Evolutionary conservation across 2,888 invertebrate species (phyloP).

Genomic region (Resseliella maxima): DNA sequence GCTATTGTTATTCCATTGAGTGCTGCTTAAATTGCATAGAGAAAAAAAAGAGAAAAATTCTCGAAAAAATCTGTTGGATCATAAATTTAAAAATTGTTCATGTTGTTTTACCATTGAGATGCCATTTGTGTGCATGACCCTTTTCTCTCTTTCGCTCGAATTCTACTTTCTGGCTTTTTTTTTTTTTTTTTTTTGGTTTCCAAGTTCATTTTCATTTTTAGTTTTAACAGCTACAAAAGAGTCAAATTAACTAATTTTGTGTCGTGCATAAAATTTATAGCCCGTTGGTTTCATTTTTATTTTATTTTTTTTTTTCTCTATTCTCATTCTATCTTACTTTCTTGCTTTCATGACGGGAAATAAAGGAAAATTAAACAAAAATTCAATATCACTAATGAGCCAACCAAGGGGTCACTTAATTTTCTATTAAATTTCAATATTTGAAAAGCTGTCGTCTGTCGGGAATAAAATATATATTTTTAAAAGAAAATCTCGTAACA

Average conservation of each 20-base stretch:
- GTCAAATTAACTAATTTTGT: conserved; percentile 51
- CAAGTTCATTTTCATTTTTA: conserved; percentile 17
- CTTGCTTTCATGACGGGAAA: not conserved
- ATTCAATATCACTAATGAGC: conserved; percentile 51
- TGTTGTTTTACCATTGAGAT: not conserved
- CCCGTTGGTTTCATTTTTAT: no score
- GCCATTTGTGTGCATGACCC: conserved; percentile 17
- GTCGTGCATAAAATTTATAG: conserved; percentile 37
- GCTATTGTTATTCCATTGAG: conserved; percentile 51
- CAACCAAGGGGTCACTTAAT: conserved; percentile 36
- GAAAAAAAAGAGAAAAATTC: not conserved
- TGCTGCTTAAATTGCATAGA: not conserved
- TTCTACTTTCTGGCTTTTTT: not conserved
- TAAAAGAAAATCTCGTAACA: conserved; percentile 24
- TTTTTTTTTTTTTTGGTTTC: no score
- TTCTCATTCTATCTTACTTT: not conserved
- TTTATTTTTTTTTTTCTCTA: conserved; percentile 17
- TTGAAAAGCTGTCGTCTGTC: not conserved
- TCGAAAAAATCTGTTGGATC: conserved; percentile 14
- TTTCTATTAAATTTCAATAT: conserved; percentile 43
- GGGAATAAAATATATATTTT: not conserved
- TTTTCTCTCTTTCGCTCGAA: not conserved
- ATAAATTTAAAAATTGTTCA: conserved; percentile 48
- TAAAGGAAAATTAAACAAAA: not conserved
- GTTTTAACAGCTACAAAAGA: not conserved